These are phyloP conservation scores for Aradophagus sp. DNA, from an alignment of 1,140 invertebrate genomes.

Conservation along the genomic window DNA sequence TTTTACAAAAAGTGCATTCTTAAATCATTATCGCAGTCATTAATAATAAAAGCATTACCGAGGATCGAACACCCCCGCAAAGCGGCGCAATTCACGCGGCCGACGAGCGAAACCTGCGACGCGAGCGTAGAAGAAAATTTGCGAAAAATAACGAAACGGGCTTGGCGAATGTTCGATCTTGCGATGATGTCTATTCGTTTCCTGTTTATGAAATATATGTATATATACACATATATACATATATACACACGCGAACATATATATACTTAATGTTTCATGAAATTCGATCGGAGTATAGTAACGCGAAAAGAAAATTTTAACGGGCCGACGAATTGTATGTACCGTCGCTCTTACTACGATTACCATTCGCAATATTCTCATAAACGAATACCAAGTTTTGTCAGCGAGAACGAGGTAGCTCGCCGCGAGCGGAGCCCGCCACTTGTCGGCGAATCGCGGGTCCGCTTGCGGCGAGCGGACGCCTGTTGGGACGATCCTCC, in stretches of 20 bases:
- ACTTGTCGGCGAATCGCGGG: too few relatives aligned
- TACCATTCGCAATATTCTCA: slow-evolving; percentile 40
- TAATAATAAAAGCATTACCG: slow-evolving; percentile 25
- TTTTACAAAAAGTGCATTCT: slow-evolving; percentile 73
- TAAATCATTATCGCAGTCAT: slow-evolving; percentile 64
- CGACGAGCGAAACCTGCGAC: too few relatives aligned
- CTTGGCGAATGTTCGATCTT: slow-evolving; percentile 57
- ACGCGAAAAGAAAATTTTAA: slow-evolving; percentile 26
- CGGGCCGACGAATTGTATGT: slow-evolving; percentile 32
- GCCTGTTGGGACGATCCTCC: too few relatives aligned
- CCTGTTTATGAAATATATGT: slow-evolving; percentile 68
- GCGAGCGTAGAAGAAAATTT: too few relatives aligned
- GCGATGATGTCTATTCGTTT: slow-evolving; percentile 67
- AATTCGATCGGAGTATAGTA: slow-evolving; percentile 38
- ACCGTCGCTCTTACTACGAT: slow-evolving; percentile 40
- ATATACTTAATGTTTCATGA: slow-evolving; percentile 60
- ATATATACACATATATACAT: slow-evolving; percentile 38
- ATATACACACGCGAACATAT: slow-evolving; percentile 46
- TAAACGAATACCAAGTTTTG: slow-evolving; percentile 15
- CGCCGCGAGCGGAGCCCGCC: slow-evolving; percentile 8
- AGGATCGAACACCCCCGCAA: slow-evolving; percentile 29
- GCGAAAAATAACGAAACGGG: too few relatives aligned
- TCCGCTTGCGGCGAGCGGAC: too few relatives aligned
- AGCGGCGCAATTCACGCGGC: slow-evolving; percentile 9
- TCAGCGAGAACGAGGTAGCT: slow-evolving; percentile 6